Evolutionary conservation across 2,113 vertebrate genomes (phyloP), one percentile per base, ranked within the genome.

Genomic region (Sander vitreus): DNA sequence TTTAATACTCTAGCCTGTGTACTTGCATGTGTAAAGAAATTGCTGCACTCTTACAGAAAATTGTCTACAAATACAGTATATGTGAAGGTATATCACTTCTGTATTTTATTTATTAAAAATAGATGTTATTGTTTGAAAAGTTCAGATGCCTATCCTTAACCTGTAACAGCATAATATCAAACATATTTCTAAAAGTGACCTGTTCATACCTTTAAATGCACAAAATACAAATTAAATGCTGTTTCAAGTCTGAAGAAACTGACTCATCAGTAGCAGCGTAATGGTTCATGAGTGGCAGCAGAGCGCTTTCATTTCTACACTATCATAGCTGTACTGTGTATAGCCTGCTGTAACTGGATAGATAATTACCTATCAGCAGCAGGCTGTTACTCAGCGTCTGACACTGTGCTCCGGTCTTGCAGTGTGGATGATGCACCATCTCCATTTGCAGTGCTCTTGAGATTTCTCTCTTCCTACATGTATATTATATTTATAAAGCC

Each of bases 401-500:
- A 84, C 75, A 78, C 65, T 47, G 18, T 15, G 27, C 78, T 81
- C 62, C 25, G 54, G 33, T 81, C 78, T 80, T 45, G 33, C 69
- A 59, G 47, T 43, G 70, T 71, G 58, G 76, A 80, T 83, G 65
- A 87, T 76, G 27, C 59, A 48, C 77, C 64, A 39, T 87, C 78
- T 84, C 57, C 15, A 55, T 72, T 84, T 74, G 47, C 69, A 4
- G 4, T 4, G 16, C 53, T 77, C 67, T 54, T 86, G 36, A 43
- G 36, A 85, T 89, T 76, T 78, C 65, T 43, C 53, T 82, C 62
- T 68, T 85, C 67, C 81, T 73, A 76, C 63, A 39, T 76, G 53
- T 21, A 27, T 66, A 85, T 84, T 71, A 78, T 81, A 80, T 83
- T 64, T 60, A 85, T 85, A 83, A 88, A 85, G 76, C 71, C 2